phyloP scores from a whole-genome alignment of 2,888 invertebrate genomes.

The Drosophila glabriapex region DNA sequence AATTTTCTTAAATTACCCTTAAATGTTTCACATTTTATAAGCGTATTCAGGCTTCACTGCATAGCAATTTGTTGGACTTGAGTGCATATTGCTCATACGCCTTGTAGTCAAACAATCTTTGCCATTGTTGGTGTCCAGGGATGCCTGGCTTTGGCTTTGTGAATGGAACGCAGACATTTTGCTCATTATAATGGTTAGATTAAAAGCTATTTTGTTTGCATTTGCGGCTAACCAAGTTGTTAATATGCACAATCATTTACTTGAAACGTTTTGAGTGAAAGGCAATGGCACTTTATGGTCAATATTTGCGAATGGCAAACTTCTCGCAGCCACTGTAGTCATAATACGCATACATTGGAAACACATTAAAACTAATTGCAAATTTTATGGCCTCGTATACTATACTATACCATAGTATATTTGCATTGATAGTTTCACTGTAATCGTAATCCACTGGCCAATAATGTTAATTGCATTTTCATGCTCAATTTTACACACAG shows the following conservation, averaged over 20 bases:
- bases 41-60: conserved; percentile 5
- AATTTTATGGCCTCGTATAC: conserved; percentile 18
- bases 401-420: not conserved
- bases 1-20: not conserved
- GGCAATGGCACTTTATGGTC: conserved; percentile 42
- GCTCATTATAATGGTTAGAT: conserved; percentile 69
- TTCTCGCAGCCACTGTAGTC: conserved; percentile 26
- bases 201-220: conserved; percentile 76
- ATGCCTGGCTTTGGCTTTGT: conserved; percentile 20
- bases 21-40: not conserved
- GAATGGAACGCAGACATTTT: conserved; percentile 38
- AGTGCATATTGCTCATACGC: conserved; percentile 48
- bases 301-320: conserved; percentile 54
- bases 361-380: conserved; percentile 56
- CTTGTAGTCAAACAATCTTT: conserved; percentile 23
- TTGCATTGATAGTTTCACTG: conserved; percentile 36
- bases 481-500: conserved; percentile 59
- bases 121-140: conserved; percentile 22
- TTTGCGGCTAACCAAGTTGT: conserved; percentile 74
- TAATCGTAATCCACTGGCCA: conserved; percentile 60
- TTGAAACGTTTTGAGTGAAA: conserved; percentile 33
- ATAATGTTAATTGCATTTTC: conserved; percentile 67
- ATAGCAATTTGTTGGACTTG: not conserved
- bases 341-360: conserved; percentile 29
- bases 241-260: conserved; percentile 63